Percentiles rank a stretch among this genome's conserved stretches.
Conservation (phyloP, 64 coral and sea anemone genomes). For the Stylophora pistillata region DNA sequence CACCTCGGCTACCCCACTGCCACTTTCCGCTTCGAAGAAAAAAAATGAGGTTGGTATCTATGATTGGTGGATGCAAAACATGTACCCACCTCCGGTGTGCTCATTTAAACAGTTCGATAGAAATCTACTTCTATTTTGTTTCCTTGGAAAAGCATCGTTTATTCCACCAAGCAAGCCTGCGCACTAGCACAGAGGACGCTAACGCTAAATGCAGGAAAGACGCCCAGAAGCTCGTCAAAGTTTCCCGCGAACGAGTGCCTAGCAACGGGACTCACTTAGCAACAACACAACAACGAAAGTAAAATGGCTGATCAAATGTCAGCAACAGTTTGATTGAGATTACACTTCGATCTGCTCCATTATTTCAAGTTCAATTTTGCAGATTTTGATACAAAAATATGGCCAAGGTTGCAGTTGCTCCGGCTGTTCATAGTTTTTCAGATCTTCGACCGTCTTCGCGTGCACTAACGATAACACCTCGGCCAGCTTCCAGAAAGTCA, state of each 20-base stretch:
- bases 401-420: conserved; percentile 88
- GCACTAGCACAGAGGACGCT: too few relatives aligned
- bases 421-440: conserved; percentile 70
- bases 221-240: too few relatives aligned
- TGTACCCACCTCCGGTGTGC: too few relatives aligned
- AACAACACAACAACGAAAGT: conserved; percentile 51
- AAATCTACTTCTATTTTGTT: too few relatives aligned
- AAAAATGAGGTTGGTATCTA: too few relatives aligned
- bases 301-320: conserved; percentile 44
- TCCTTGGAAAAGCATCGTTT: too few relatives aligned
- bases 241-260: conserved; percentile 4
- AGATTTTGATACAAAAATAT: conserved; percentile 35
- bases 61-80: too few relatives aligned
- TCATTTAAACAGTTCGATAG: too few relatives aligned
- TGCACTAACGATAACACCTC: conserved; percentile 70
- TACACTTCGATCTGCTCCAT: neutral
- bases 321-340: neutral
- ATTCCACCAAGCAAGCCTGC: too few relatives aligned
- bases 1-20: too few relatives aligned
- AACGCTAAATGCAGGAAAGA: neutral
- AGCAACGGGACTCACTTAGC: conserved; percentile 52
- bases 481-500: conserved; percentile 60
- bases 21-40: too few relatives aligned
- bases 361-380: neutral
- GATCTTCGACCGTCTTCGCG: conserved; percentile 83